Base-by-base conservation (phyloP, 1,140 invertebrate genomes). In the Amyelois transitella region DNA sequence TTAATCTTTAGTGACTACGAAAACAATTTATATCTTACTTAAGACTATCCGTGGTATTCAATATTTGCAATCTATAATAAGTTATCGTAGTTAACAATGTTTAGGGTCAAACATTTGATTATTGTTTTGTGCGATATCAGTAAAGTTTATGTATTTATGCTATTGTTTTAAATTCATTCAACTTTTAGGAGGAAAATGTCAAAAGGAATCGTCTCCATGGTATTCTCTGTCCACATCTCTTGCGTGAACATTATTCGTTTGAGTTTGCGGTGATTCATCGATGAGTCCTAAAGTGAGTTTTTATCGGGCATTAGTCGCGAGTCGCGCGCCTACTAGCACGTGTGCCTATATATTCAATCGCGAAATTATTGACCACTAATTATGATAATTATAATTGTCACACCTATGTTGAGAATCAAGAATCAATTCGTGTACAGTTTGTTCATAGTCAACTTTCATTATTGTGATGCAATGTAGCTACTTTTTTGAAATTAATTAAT, bases 221-320 rank as follows among this genome's bases (percentile, higher is more conserved):
- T 57, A 58, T 57, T 69, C 70, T 54, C 66, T 82, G 81, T 82
- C 74, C 69, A 71, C 64, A 70, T 75, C 76, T 86, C 81, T 74
- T 75, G 72, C 67, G 74, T 82, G 76, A 69, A 72, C 68, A 80
- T 78, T 77, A 80, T 81, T 83, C 73, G 77, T 64, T 76, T 72
- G 45, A 71, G 73, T 68, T 64, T 51, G 48, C 55, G 77, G 64
- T 86, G 83, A 86, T 66, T 86, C 83, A 86, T 79, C 81, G 83
- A 83, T 85, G 83, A 86, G 80, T 86, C 75, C 71, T 76, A 78
- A 76, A 75, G 69, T 72, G 67, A 83, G 64, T 83, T 83, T 84
- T 86, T 84, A 86, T 84, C 77, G 81, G 69, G 32, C 69, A 58
- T 75, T 66, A 69, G 64, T 74, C 72, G 71, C 62, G 59, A 44